Evolutionary conservation across 2,113 vertebrate genomes (phyloP).

Genomic region (Dolichallabes microphthalmus): DNA sequence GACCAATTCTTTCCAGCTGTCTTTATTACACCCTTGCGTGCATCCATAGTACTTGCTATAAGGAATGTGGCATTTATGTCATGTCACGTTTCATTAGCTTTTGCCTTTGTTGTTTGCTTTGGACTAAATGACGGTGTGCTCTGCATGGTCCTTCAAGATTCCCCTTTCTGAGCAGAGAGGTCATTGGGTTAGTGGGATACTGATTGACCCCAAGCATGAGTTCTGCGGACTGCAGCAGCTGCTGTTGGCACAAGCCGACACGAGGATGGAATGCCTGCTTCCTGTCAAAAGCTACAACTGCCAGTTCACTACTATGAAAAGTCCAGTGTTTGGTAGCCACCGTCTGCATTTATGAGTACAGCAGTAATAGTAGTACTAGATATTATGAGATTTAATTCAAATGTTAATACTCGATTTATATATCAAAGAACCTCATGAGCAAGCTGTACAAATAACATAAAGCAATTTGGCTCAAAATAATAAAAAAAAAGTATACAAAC

Average conservation of each 20-base stretch:
- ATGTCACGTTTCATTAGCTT: background rate
- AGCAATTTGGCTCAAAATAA: background rate
- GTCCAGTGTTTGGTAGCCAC: background rate
- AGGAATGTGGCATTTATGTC: slow-evolving; percentile 55
- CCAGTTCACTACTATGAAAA: slow-evolving; percentile 7
- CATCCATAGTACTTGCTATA: slow-evolving; percentile 68
- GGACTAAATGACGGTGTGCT: slow-evolving; percentile 5
- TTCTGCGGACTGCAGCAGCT: slow-evolving; percentile 63
- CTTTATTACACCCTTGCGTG: slow-evolving; percentile 61
- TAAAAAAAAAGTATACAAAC: background rate
- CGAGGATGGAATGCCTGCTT: slow-evolving; percentile 17
- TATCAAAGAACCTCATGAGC: background rate
- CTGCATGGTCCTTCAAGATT: slow-evolving; percentile 32
- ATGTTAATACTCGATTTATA: background rate
- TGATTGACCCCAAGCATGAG: slow-evolving; percentile 56
- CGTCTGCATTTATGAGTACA: background rate
- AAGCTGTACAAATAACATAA: background rate
- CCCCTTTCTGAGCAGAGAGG: slow-evolving; percentile 55
- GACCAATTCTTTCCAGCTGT: slow-evolving; percentile 59
- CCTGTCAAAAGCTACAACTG: slow-evolving; percentile 29
- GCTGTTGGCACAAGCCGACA: slow-evolving; percentile 46
- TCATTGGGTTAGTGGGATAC: slow-evolving; percentile 54
- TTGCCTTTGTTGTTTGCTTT: slow-evolving; percentile 21
- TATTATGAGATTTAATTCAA: background rate
- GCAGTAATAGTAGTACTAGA: background rate